Evolutionary conservation across 2,797 vertebrate genomes (phyloP), one percentile per base, ranked within the genome.

Genomic region (Emydoidea blandingii): DNA sequence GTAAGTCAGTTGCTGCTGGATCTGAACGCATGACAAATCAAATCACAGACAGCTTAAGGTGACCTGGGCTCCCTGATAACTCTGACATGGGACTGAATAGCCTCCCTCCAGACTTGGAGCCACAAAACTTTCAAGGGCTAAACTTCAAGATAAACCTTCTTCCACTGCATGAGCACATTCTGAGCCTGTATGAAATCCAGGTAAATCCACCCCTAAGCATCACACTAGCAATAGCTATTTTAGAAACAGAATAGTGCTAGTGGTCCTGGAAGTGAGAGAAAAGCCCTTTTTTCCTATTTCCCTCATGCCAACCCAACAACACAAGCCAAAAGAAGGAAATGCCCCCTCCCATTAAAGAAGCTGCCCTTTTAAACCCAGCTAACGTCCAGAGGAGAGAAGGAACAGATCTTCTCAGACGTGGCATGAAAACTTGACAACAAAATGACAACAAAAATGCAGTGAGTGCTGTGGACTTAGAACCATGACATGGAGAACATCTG

Each of bases 371-470:
- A 56, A 44, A 87, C 54, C 49, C 79, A 91, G 68, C 62, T 57
- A 76, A 90, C 91, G 86, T 91, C 54, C 91, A 85, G 62, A 85
- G 76, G 57, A 68, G 25, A 72, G 0, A 16, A 88, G 44, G 56
- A 95, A 85, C n/a, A 34, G n/a, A 90, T 79, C 37, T 95, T 91
- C 85, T 85, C n/a, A 84, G 57, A 74, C 6, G 53, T 25, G 6
- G 91, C 27, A 84, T 91, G 91, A 90, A 90, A 90, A 74, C 1
- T 31, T 82, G 81, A 91, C 86, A 2, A 94, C 54, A 56, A 92
- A 94, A 95, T 82, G 81, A 91, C 86, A 2, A 94, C 23, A 56
- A 92, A 94, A 95, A 89, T 14, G 85, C 83, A 92, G 52, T 79
- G 81, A 85, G 83, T 49, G 79, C 21, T 4, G 57, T 72, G 81